These are phyloP conservation scores for Venustaconcha ellipsiformis DNA, from an alignment of 1,140 invertebrate genomes.

Conservation along the genomic window DNA sequence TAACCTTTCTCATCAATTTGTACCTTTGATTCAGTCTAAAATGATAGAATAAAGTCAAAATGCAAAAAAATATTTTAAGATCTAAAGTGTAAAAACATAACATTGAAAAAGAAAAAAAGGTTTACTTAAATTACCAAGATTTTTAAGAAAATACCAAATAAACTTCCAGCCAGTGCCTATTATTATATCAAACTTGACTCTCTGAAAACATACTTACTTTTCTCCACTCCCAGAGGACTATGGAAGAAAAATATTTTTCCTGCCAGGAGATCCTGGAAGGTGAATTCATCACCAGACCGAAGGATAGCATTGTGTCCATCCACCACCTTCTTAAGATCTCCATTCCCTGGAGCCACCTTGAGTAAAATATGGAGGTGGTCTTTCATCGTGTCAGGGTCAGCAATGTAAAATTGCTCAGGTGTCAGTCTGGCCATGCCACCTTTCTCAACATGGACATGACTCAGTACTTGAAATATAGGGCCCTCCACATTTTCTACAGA, in stretches of 20 bases:
- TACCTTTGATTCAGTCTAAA: too few species aligned
- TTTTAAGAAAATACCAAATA: too few species aligned
- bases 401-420: conserved; percentile 29
- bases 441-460: conserved; percentile 30
- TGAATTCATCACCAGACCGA: conserved; percentile 27
- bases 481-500: conserved; percentile 34
- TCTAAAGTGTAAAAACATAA: too few species aligned
- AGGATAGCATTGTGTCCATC: conserved; percentile 33
- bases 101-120: too few species aligned
- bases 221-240: conserved; percentile 8
- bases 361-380: conserved; percentile 30
- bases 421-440: conserved; percentile 12
- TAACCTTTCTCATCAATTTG: too few species aligned
- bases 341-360: conserved; percentile 32
- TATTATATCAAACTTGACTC: too few species aligned
- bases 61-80: too few species aligned
- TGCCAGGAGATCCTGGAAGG: conserved; percentile 28
- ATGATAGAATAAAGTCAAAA: too few species aligned
- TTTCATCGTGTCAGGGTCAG: conserved; percentile 34
- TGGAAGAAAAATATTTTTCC: conserved; percentile 39
- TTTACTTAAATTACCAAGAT: too few species aligned
- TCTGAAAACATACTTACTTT: conserved; percentile 25
- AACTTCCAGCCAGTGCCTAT: too few species aligned
- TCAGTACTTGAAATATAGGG: conserved; percentile 34
- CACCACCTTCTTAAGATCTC: conserved; percentile 33